phyloP scores from a whole-genome alignment of 2,113 vertebrate genomes.

The Bos javanicus region DNA sequence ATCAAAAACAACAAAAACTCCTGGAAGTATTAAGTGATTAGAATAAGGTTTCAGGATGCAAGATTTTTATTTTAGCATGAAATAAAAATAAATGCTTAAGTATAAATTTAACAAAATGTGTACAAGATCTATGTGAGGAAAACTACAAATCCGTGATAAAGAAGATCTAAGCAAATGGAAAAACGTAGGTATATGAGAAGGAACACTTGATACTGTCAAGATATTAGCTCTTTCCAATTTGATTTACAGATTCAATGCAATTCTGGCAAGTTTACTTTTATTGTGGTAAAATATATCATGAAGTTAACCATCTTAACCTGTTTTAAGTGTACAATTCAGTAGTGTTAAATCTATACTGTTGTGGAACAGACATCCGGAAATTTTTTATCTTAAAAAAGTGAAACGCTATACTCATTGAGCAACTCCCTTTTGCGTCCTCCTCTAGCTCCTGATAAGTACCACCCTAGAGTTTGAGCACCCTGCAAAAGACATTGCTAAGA shows the following conservation, averaged over 20 bases:
- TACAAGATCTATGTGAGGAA: background rate
- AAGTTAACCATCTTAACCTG: background rate
- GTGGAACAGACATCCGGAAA: background rate
- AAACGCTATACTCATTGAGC: background rate
- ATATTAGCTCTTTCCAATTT: background rate
- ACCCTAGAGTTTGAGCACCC: background rate
- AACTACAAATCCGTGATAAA: background rate
- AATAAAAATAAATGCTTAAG: background rate
- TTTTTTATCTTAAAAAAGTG: background rate
- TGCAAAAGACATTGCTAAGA: background rate
- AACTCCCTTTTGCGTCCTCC: background rate
- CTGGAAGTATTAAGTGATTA: background rate
- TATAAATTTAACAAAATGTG: conserved; percentile 6
- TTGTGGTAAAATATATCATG: background rate
- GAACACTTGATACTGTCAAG: background rate
- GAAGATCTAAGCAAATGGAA: background rate
- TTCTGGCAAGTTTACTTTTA: background rate
- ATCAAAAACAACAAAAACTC: background rate
- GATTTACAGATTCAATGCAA: background rate
- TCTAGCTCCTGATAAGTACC: background rate
- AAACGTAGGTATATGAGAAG: background rate
- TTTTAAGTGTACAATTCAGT: background rate
- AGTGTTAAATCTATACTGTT: background rate
- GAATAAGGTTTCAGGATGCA: background rate
- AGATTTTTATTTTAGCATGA: background rate